Conservation (phyloP, 2,113 vertebrate genomes). For the Pseudorhombus dupliciocellatus region DNA sequence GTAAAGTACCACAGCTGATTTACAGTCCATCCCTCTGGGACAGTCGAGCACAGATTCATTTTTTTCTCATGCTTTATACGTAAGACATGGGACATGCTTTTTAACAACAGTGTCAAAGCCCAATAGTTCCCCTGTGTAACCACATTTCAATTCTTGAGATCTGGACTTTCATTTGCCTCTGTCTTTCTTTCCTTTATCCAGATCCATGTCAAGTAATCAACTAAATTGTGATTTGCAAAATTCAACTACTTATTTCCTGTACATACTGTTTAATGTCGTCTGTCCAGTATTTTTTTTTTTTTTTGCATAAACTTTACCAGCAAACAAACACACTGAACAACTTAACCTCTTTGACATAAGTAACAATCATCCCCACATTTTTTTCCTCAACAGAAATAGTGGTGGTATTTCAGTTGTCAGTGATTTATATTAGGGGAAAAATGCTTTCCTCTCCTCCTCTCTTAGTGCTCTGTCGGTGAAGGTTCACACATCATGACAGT, state of each 20-base stretch:
- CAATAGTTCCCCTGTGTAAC: neutral
- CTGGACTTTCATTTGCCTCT: neutral
- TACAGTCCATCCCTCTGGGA: neutral
- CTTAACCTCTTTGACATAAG: neutral
- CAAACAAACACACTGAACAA: no score
- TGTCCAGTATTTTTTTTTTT: neutral
- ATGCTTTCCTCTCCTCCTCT: slow-evolving; percentile 25
- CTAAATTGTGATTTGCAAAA: no score
- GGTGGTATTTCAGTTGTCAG: neutral
- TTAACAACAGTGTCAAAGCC: neutral
- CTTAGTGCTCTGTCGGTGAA: neutral
- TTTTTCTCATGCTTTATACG: neutral
- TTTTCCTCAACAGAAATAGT: neutral
- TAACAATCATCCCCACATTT: neutral
- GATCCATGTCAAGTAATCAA: no score
- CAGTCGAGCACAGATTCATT: neutral
- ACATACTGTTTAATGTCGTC: neutral
- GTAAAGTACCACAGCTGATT: slow-evolving; percentile 74
- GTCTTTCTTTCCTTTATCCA: no score
- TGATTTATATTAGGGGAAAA: slow-evolving; percentile 11
- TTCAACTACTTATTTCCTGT: no score
- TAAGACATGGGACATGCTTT: neutral
- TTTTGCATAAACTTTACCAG: neutral
- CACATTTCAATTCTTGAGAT: neutral
- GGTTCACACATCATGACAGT: slow-evolving; percentile 26